Base-by-base conservation (phyloP, 1,140 invertebrate species). In the Drosophila miranda region DNA sequence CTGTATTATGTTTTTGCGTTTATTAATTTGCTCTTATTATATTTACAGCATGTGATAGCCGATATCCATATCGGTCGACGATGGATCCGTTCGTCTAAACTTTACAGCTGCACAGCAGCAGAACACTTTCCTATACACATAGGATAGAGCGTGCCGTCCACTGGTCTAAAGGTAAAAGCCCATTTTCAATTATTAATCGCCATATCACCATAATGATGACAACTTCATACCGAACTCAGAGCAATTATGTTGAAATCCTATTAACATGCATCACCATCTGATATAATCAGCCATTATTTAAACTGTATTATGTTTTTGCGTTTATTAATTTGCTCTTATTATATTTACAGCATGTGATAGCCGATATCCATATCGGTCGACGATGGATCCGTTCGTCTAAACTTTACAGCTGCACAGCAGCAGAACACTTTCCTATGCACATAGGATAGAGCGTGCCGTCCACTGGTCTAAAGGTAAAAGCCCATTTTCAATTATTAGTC, bases 211-310 rank as follows among this genome's bases (percentile, higher is more conserved):
- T 21, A 21, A 21, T 21, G 54, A 70, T 70, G 64, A 71, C 26
- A 69, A 49, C 45, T 49, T 51, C 70, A 74, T 73, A 67, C 70
- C 42, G 7, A 75, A 76, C 8, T 43, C 63, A 52, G 62, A 75
- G 2, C 21, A 69, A 50, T 53, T 26, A 69, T 76, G 74, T 75
- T 76, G 71, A 76, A 69, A 76, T 68, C 34, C 42, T 30, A 51
- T 60, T 66, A 72, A 77, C 75, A 72, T 78, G 75, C 75, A 78
- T 78, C 75, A 78, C 75, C 75, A 78, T 77, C 75, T 78, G 75
- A 23, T 21, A 28, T 7, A 28, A 28, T 28, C 28, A 7, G 6
- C 6, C 7, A 8, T 28, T 28, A 28, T 7, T 7, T 28, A 2
- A 6, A 6, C 28, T 8, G 6, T 28, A 0, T 28, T 28, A 7